These are phyloP conservation scores for Pocillopora meandrina DNA, from an alignment of 92 coral and sea anemone genomes.

Conservation along the genomic window DNA sequence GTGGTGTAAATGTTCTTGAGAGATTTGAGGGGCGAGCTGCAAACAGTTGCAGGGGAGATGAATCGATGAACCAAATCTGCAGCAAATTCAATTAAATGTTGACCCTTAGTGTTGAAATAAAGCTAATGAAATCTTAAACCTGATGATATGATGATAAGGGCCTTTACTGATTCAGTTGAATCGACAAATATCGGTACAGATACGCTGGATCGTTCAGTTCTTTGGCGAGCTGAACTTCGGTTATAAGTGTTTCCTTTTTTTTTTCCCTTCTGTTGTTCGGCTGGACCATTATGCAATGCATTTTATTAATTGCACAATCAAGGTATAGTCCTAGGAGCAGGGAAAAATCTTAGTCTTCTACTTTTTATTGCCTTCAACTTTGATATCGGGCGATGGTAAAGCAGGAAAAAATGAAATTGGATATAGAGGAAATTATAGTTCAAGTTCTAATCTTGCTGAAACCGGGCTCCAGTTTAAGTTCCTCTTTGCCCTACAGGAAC, in stretches of 20 bases:
- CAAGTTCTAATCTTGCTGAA: neutral
- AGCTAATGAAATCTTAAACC: neutral
- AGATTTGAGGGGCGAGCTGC: neutral
- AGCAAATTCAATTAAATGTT: neutral
- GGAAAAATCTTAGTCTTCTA: too few relatives aligned
- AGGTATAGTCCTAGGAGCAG: too few relatives aligned
- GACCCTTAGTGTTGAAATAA: neutral
- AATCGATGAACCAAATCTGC: constrained; percentile 12
- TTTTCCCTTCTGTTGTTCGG: neutral
- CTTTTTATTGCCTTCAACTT: neutral
- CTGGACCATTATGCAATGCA: neutral
- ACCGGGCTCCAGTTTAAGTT: neutral
- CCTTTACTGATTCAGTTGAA: neutral
- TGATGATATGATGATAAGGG: neutral
- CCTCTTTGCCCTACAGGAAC: neutral
- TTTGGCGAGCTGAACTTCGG: neutral
- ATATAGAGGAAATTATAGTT: neutral
- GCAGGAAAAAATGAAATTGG: neutral
- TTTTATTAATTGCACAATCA: neutral
- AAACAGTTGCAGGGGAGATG: too few relatives aligned
- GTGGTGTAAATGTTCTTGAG: neutral
- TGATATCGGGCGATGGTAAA: neutral
- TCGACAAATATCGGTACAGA: neutral
- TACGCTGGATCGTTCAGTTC: neutral
- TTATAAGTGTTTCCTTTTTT: too few relatives aligned